phyloP scores from a whole-genome alignment of 2,113 vertebrate species.

The Phodopus roborovskii region DNA sequence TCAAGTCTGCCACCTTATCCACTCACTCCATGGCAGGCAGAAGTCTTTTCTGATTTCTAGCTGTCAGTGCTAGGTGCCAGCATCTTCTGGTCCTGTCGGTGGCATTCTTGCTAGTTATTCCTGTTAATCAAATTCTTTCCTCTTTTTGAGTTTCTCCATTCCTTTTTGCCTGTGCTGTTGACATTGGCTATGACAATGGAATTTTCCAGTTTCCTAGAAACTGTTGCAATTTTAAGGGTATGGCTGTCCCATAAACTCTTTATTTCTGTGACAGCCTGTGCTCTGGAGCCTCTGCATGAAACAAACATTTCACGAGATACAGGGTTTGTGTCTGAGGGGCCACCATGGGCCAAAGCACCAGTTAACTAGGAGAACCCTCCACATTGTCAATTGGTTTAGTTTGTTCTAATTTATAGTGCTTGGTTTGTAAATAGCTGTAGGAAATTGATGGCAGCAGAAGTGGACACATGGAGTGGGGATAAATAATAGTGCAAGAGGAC shows the following conservation, averaged over 20 bases:
- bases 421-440: slow-evolving; percentile 43
- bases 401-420: slow-evolving; percentile 16
- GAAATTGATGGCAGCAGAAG: neutral
- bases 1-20: neutral
- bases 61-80: slow-evolving; percentile 18
- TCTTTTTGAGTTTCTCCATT: slow-evolving; percentile 88
- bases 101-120: slow-evolving; percentile 81
- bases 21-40: neutral
- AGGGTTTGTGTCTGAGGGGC: slow-evolving; percentile 16
- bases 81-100: slow-evolving; percentile 81
- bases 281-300: slow-evolving; percentile 65
- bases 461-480: neutral
- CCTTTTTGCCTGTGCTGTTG: slow-evolving; percentile 87
- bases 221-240: slow-evolving; percentile 82
- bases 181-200: slow-evolving; percentile 85
- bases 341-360: slow-evolving; percentile 13
- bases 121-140: slow-evolving; percentile 86
- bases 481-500: slow-evolving; percentile 39
- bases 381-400: neutral
- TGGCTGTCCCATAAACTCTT: slow-evolving; percentile 80
- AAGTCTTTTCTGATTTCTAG: neutral
- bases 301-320: slow-evolving; percentile 39
- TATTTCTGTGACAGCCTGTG: slow-evolving; percentile 82
- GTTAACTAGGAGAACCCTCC: slow-evolving; percentile 52
- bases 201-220: slow-evolving; percentile 88